These are phyloP conservation scores for Aphidius colemani DNA, from an alignment of 2,888 invertebrate genomes.

Conservation along the genomic window DNA sequence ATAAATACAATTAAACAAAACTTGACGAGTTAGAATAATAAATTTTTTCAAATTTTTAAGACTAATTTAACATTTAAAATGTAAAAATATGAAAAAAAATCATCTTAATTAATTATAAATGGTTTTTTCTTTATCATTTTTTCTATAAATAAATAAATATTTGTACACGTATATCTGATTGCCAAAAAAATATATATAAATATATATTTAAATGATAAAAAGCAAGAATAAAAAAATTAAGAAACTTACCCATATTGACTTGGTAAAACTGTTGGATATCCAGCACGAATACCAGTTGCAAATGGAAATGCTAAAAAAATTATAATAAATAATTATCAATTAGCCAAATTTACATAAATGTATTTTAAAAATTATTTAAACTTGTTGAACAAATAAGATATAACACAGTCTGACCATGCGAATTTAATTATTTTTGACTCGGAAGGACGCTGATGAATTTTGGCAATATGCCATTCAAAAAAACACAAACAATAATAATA, in stretches of 20 bases:
- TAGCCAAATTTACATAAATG: not conserved
- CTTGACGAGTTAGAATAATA: too few relatives aligned
- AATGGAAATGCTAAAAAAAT: slow-evolving; percentile 73
- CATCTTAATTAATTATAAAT: too few relatives aligned
- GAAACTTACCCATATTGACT: slow-evolving; percentile 84
- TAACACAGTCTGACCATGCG: not conserved
- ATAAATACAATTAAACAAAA: too few relatives aligned
- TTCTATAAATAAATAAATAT: slow-evolving; percentile 19
- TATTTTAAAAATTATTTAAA: slow-evolving; percentile 2
- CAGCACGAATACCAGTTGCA: slow-evolving; percentile 76
- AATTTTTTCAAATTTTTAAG: not conserved
- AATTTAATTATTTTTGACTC: slow-evolving; percentile 26
- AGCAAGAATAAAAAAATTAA: not conserved
- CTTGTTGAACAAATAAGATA: slow-evolving; percentile 10
- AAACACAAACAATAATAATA: too few relatives aligned
- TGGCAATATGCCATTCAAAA: too few relatives aligned
- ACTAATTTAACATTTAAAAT: slow-evolving; percentile 20
- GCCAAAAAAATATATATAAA: not conserved
- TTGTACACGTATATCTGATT: not conserved
- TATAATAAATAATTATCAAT: slow-evolving; percentile 33
- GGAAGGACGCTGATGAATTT: slow-evolving; percentile 11
- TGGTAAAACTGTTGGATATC: slow-evolving; percentile 78
- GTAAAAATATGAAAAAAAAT: not conserved
- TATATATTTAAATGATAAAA: not conserved
- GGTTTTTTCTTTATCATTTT: not conserved